Base-by-base conservation (phyloP, 2,797 vertebrate species). In the Pipistrellus kuhlii region DNA sequence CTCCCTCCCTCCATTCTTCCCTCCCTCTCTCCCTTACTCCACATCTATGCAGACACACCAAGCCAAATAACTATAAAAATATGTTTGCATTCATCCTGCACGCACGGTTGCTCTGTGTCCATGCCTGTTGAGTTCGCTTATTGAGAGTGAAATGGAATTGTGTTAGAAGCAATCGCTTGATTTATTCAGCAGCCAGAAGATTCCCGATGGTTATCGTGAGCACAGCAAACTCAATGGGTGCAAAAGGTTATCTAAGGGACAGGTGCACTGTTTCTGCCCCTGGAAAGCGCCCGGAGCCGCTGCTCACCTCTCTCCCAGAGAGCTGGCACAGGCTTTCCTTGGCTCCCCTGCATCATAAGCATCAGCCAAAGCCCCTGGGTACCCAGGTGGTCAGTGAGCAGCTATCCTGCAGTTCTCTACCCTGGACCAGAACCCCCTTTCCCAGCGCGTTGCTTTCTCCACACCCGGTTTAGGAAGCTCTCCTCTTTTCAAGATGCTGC, bases 171-270 rank as follows among this genome's bases (percentile, higher is more conserved):
- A 68, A 89, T 73, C 10, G 82, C 84, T 84, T 96, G 59, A 76
- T 90, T 93, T 91, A 94, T 84, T 94, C 75, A 91, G 66, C 90
- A 95, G 92, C 59, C 46, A 71, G 91, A 94, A 95, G 95, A 96
- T 96, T 96, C 87, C 92, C 82, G 94, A 96, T 98, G 92, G 82
- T 96, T 97, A 98, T 97, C 97, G 25, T 25, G 92, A 94, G 94
- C 88, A 64, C 9, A 8, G 88, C 92, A 95, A 93, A 88, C 87
- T 93, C 84, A 6, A 7, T 35, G 48, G 78, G 93, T 78, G 95
- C 91, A 91, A 91, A 94, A 96, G 97, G 97, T 98, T 97, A 97
- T 96, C 93, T 80, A 35, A 91, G 85, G 96, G 94, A 46, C 96
- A 97, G 97, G 96, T 97, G 97, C 97, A 78, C 71, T 18, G 69